Conservation (phyloP, 2,888 invertebrate species). For the Mimachlamys varia region DNA sequence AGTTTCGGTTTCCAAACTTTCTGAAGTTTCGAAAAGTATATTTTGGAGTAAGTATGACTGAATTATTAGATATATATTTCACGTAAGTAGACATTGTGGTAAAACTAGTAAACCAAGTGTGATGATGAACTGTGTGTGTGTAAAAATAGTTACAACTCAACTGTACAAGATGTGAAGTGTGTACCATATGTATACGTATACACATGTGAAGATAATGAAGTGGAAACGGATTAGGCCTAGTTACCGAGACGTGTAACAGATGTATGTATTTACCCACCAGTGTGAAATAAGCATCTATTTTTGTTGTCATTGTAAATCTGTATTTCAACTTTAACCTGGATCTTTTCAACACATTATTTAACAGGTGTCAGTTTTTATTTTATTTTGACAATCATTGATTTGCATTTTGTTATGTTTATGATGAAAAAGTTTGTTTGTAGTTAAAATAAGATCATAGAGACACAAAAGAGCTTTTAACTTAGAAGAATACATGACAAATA, state of each 20-base stretch:
- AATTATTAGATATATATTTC: neutral
- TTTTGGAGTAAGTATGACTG: neutral
- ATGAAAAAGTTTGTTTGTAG: too few species aligned
- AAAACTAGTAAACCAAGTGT: neutral
- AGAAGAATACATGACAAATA: too few species aligned
- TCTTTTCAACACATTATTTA: too few species aligned
- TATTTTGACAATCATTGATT: too few species aligned
- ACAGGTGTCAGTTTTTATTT: too few species aligned
- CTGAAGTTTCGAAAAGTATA: neutral
- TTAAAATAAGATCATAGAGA: too few species aligned
- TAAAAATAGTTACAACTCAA: too few species aligned
- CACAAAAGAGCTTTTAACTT: too few species aligned
- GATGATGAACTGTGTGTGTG: neutral
- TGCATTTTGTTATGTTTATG: too few species aligned
- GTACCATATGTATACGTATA: neutral
- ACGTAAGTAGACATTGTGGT: neutral
- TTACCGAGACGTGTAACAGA: neutral
- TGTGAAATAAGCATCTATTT: neutral
- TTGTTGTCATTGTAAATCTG: neutral
- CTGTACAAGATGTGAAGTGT: neutral
- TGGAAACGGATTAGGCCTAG: slow-evolving; percentile 20
- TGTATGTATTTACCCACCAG: neutral
- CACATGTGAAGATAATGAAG: neutral
- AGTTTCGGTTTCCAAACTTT: slow-evolving; percentile 20
- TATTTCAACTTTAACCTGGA: neutral